These are phyloP conservation scores for Mixornis gularis DNA, from an alignment of 2,113 vertebrate genomes.

Conservation along the genomic window DNA sequence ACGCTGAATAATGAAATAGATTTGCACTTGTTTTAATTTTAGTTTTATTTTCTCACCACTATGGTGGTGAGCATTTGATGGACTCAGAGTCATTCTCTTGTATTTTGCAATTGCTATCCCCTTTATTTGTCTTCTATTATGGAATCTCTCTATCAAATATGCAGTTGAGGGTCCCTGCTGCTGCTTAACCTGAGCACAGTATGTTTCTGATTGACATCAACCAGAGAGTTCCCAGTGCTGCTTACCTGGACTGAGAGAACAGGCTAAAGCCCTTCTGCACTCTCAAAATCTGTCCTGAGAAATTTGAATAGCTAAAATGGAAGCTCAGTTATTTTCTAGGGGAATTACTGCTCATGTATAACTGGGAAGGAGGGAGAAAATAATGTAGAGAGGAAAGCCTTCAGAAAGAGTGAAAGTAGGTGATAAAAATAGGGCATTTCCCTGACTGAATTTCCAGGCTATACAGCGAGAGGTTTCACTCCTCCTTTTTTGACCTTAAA, in stretches of 20 bases:
- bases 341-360: constrained; percentile 50
- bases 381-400: constrained; percentile 43
- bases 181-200: not conserved
- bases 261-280: not conserved
- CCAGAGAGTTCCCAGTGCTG: not conserved
- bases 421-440: constrained; percentile 68
- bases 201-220: not conserved
- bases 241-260: not conserved
- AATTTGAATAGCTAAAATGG: constrained; percentile 49
- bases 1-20: not conserved
- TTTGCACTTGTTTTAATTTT: not conserved
- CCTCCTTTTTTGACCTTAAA: constrained; percentile 43
- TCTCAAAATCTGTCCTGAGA: constrained; percentile 9
- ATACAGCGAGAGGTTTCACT: constrained; percentile 37
- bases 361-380: constrained; percentile 42
- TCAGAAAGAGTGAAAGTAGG: constrained; percentile 60
- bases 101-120: not conserved
- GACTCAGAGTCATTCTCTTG: not conserved
- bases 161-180: not conserved
- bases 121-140: constrained; percentile 14
- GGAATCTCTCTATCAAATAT: not conserved
- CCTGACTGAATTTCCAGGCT: constrained; percentile 58
- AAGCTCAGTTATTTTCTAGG: constrained; percentile 52
- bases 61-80: not conserved
- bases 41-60: not conserved